Percentiles rank a stretch among this genome's conserved stretches.
Conservation (phyloP, 2,797 vertebrate genomes). For the Centroberyx gerrardi region DNA sequence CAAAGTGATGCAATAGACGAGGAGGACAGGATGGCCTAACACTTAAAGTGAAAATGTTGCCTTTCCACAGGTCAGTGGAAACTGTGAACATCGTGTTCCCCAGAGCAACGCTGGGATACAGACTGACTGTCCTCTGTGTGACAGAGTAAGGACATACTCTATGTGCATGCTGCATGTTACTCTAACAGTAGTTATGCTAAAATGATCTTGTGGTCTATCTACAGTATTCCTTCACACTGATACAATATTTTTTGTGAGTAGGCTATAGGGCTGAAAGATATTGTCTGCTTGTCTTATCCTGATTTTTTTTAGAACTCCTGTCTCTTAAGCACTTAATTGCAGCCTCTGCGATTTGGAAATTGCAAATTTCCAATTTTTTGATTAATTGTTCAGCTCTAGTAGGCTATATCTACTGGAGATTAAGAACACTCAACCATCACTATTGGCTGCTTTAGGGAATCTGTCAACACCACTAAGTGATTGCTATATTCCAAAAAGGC, state of each 20-base stretch:
- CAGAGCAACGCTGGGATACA: not conserved
- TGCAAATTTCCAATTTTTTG: no score
- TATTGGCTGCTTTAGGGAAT: constrained; percentile 35
- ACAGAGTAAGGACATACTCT: not conserved
- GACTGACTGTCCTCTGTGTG: not conserved
- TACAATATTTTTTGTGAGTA: not conserved
- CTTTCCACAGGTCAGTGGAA: not conserved
- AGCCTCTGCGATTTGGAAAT: no score
- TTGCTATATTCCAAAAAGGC: not conserved
- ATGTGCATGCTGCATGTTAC: not conserved
- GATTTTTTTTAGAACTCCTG: no score
- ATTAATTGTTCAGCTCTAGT: no score
- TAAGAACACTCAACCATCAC: constrained; percentile 42
- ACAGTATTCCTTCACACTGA: not conserved
- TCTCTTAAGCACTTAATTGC: no score
- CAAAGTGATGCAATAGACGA: not conserved
- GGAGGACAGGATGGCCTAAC: not conserved
- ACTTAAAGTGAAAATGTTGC: constrained; percentile 1
- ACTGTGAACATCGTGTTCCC: not conserved
- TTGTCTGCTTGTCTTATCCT: no score
- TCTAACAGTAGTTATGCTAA: not conserved
- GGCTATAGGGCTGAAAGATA: no score
- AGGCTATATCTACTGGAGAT: constrained; percentile 47
- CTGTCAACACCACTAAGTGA: not conserved
- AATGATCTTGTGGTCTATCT: not conserved